Evolutionary conservation across 2,888 invertebrate genomes (phyloP).

Genomic region (Pseudolycoriella hygida): DNA sequence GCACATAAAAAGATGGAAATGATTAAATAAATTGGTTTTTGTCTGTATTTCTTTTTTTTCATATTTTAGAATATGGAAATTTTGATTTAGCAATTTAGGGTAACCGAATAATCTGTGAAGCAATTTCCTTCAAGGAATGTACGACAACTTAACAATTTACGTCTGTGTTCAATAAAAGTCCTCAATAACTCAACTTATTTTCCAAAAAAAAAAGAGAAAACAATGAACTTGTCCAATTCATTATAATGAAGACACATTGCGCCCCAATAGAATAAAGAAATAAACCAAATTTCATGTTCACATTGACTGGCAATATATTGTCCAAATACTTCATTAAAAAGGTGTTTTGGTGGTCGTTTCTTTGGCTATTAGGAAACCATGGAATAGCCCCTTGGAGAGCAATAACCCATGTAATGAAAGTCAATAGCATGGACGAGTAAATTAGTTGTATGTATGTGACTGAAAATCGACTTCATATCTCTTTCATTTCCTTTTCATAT

Average conservation of each 20-base stretch:
- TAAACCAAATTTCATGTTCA: conserved; percentile 6
- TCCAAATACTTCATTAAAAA: conserved; percentile 12
- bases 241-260: conserved; percentile 5
- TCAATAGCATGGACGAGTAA: conserved; percentile 7
- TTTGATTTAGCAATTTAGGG: too few relatives aligned
- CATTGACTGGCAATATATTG: conserved; percentile 5
- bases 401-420: conserved; percentile 10
- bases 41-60: neutral
- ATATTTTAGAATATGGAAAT: too few relatives aligned
- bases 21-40: conserved; percentile 1
- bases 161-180: too few relatives aligned
- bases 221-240: neutral
- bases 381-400: conserved; percentile 11
- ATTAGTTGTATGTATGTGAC: conserved; percentile 3
- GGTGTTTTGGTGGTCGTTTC: conserved; percentile 11
- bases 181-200: too few relatives aligned
- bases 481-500: too few relatives aligned
- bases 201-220: too few relatives aligned
- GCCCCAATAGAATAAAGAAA: conserved; percentile 6
- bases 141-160: too few relatives aligned
- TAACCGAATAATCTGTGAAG: too few relatives aligned
- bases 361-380: conserved; percentile 11
- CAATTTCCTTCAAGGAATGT: too few relatives aligned
- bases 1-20: conserved; percentile 1
- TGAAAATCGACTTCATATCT: neutral